Base-by-base conservation (phyloP, 2,113 vertebrate genomes). In the Lates calcarifer region DNA sequence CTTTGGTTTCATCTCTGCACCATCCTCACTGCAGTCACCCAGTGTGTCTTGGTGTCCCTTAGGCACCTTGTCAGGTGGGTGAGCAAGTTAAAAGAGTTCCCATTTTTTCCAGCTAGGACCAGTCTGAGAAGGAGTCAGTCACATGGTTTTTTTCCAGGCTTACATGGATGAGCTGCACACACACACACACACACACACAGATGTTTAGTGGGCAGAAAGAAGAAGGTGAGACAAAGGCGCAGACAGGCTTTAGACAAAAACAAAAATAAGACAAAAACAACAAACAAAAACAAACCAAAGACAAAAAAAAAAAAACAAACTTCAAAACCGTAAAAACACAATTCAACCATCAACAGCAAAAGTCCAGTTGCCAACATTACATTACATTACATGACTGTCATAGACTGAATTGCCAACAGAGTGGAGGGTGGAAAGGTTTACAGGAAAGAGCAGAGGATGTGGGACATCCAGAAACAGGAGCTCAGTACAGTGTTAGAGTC, bases 361-460 rank as follows among this genome's bases (percentile, higher is more conserved):
- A 90, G 86, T 93, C 92, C 90, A 93, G 93, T 93, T 93, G 82
- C 90, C 85, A 91, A 88, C 77, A 75, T 88, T 83, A 83, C 65
- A 41, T 47, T 18, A 47, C 45, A 86, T 82, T 71, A 91, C 81
- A 84, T 67, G 63, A 93, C 81, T 58, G 83, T 90, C 79, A 85
- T 79, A 88, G 84, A 90, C 79, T 74, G 74, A 88, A 83, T 57
- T 75, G 86, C 83, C 18, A 60, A 76, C 73, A 81, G 72, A 83
- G 63, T 5, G 56, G 82, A 81, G 83, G 77, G 85, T 1, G 43
- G 58, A 78, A 24, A 74, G 73, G 35, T 66, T 64, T 49, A 77
- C 66, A 26, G 76, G 57, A 68, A 64, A 89, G 83, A 89, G 68
- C 58, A 61, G 74, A 77, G 69, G 49, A 76, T 26, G 47, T 22